Conservation (phyloP, 1,140 invertebrate genomes). For the Hylaeus volcanicus region DNA sequence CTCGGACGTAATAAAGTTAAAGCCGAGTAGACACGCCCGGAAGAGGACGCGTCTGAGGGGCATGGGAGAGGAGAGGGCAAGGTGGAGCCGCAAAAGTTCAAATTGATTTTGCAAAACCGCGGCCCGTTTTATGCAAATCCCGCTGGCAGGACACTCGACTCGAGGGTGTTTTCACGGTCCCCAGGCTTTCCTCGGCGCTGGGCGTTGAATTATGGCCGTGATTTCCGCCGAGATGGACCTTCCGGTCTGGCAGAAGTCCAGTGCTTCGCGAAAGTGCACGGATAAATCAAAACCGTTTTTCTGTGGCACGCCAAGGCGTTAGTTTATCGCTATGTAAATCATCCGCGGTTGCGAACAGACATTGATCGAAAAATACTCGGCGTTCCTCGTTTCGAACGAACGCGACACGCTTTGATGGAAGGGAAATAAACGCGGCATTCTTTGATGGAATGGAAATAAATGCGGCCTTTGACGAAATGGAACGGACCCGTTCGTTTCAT, state of each 20-base stretch:
- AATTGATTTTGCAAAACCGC: constrained; percentile 51
- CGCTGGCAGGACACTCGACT: constrained; percentile 16
- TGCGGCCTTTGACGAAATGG: no score
- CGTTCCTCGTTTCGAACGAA: not conserved
- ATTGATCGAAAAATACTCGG: constrained; percentile 53
- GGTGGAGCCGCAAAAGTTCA: constrained; percentile 42
- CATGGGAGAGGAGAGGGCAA: no score
- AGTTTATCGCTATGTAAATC: constrained; percentile 70
- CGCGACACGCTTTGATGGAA: not conserved
- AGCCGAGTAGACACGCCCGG: not conserved
- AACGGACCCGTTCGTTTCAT: no score
- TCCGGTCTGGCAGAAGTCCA: constrained; percentile 71
- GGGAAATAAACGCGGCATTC: no score
- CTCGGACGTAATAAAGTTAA: constrained; percentile 48
- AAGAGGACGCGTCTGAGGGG: not conserved
- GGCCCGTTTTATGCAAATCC: constrained; percentile 51
- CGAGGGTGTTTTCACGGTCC: constrained; percentile 15
- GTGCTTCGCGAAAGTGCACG: constrained; percentile 64
- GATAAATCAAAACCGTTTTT: constrained; percentile 70
- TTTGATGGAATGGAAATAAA: no score
- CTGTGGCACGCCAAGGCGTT: constrained; percentile 58
- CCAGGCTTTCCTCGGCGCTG: not conserved
- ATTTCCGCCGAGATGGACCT: constrained; percentile 75
- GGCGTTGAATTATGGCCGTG: constrained; percentile 68
- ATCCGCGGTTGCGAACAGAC: constrained; percentile 28